Conservation (phyloP, 2,888 invertebrate genomes). For the Lasioglossum vierecki region DNA sequence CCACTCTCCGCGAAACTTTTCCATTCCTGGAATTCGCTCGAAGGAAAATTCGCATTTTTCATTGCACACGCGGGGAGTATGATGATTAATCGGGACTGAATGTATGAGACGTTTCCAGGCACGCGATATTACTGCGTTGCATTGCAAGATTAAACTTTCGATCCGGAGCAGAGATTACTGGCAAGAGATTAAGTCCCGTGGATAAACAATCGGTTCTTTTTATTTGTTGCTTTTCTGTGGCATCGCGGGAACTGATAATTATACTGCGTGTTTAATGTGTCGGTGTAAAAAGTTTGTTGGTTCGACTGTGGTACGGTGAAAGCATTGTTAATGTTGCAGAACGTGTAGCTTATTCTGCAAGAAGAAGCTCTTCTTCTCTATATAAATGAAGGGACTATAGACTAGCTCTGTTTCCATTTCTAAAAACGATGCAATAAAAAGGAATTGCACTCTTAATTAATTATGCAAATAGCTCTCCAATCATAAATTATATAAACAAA, state of each 20-base stretch:
- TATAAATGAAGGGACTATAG: too few relatives aligned
- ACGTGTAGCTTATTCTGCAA: neutral
- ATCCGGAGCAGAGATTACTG: neutral
- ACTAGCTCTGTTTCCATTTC: neutral
- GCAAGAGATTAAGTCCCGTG: neutral
- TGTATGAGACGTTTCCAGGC: neutral
- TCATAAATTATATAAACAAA: neutral
- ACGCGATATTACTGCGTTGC: neutral
- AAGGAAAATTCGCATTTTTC: neutral
- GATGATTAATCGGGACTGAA: slow-evolving; percentile 1
- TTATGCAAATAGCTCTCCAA: neutral
- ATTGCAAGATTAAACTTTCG: neutral
- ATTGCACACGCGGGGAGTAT: neutral
- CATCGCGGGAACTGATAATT: neutral
- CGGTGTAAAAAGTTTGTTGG: neutral
- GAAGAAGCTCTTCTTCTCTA: too few relatives aligned
- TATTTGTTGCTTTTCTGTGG: neutral
- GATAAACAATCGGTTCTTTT: neutral
- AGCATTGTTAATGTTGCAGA: neutral
- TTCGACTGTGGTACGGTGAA: neutral
- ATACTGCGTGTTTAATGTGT: neutral
- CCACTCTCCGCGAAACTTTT: slow-evolving; percentile 32
- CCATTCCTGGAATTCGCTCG: neutral
- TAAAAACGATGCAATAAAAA: neutral
- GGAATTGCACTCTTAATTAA: too few relatives aligned